These are phyloP conservation scores for Plectropomus leopardus DNA, from an alignment of 2,113 vertebrate genomes.

Conservation along the genomic window DNA sequence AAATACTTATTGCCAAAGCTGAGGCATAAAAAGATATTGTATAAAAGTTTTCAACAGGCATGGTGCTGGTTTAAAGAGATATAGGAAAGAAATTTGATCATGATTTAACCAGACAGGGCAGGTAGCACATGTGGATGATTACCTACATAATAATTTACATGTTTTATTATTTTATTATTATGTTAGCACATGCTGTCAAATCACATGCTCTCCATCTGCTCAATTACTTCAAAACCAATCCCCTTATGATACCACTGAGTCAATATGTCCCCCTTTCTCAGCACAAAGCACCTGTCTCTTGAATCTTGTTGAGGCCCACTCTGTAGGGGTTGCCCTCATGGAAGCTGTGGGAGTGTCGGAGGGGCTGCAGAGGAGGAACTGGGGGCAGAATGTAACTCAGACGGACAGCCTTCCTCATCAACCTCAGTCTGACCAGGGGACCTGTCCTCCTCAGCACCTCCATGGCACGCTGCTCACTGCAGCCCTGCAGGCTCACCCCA, in stretches of 20 bases:
- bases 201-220: conserved; percentile 15
- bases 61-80: neutral
- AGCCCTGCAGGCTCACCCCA: conserved; percentile 92
- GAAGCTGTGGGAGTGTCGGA: conserved; percentile 79
- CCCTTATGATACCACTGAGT: neutral
- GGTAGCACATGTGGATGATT: neutral
- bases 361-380: conserved; percentile 71
- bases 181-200: neutral
- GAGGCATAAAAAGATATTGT: conserved; percentile 1
- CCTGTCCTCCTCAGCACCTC: conserved; percentile 91
- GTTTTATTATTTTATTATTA: too few relatives aligned
- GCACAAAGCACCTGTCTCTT: conserved; percentile 73
- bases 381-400: conserved; percentile 67
- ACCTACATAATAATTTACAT: neutral
- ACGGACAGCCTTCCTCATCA: conserved; percentile 83
- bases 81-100: neutral
- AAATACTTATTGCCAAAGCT: too few relatives aligned
- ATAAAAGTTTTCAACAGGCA: conserved; percentile 2
- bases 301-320: conserved; percentile 71
- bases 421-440: conserved; percentile 86
- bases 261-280: neutral
- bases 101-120: neutral
- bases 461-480: conserved; percentile 92
- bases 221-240: neutral
- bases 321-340: conserved; percentile 67